Evolutionary conservation across 2,888 invertebrate genomes (phyloP).

Genomic region (Saturnia japonica): DNA sequence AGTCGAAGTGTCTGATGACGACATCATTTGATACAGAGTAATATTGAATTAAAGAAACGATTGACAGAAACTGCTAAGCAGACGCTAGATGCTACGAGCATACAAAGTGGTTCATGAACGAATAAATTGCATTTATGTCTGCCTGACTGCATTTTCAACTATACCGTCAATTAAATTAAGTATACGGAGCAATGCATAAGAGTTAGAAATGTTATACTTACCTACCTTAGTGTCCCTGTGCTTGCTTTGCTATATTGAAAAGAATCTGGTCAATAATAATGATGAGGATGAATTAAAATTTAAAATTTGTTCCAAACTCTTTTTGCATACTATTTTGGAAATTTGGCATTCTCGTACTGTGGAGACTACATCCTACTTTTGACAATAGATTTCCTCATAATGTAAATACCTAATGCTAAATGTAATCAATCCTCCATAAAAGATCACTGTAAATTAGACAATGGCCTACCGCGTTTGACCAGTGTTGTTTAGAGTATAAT

Average conservation of each 20-base stretch:
- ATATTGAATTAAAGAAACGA: not conserved
- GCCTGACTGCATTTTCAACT: constrained; percentile 57
- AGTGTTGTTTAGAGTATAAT: not conserved
- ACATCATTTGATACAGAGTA: too few species aligned
- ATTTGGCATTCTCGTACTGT: not conserved
- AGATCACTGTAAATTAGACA: not conserved
- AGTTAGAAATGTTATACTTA: not conserved
- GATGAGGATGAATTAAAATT: not conserved
- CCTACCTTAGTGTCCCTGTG: not conserved
- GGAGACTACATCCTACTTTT: not conserved
- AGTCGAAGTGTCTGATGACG: too few species aligned
- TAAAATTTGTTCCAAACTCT: not conserved
- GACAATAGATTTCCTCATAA: not conserved
- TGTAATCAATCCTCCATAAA: too few species aligned
- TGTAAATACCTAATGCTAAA: not conserved
- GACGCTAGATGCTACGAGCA: constrained; percentile 23
- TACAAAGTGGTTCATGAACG: constrained; percentile 44
- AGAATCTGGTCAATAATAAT: not conserved
- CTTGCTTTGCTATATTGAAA: too few species aligned
- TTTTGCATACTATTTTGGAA: not conserved
- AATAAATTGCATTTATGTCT: constrained; percentile 65
- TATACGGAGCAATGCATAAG: constrained; percentile 30
- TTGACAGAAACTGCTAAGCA: not conserved
- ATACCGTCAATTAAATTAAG: constrained; percentile 57
- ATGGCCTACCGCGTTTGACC: not conserved